These are phyloP conservation scores for Nerophis ophidion DNA, from an alignment of 2,113 vertebrate species.

Conservation along the genomic window DNA sequence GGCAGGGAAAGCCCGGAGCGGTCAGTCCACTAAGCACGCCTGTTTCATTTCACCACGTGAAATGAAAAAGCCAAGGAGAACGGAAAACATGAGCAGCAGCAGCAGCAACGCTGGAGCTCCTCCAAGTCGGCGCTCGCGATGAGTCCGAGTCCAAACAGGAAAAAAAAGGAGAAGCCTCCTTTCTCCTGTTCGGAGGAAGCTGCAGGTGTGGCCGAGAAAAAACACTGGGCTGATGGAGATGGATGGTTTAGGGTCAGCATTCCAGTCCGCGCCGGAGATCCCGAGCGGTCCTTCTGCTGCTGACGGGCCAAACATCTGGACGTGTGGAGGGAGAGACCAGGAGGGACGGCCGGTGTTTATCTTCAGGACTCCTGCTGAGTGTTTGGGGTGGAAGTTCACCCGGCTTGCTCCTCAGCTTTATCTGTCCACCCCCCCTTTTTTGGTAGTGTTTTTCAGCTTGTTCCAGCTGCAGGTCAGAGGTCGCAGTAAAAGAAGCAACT, in stretches of 20 bases:
- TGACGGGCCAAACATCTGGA: constrained; percentile 57
- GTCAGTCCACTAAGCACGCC: constrained; percentile 14
- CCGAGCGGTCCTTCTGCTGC: constrained; percentile 26
- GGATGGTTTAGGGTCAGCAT: constrained; percentile 65
- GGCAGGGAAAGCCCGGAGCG: constrained; percentile 32
- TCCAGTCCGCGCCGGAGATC: constrained; percentile 64
- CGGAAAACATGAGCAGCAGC: constrained; percentile 39
- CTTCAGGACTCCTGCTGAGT: constrained; percentile 41
- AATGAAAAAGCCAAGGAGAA: constrained; percentile 15
- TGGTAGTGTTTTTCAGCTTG: constrained; percentile 20
- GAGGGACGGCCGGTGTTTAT: constrained; percentile 40
- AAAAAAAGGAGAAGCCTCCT: constrained; percentile 5
- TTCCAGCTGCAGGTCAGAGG: constrained; percentile 30
- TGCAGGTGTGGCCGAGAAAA: constrained; percentile 73
- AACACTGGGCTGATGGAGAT: constrained; percentile 70
- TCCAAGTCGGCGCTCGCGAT: constrained; percentile 60
- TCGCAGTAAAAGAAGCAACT: constrained; percentile 17
- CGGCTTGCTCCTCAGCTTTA: constrained; percentile 35
- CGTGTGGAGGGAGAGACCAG: constrained; percentile 17
- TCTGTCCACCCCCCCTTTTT: constrained; percentile 30
- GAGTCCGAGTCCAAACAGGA: constrained; percentile 29
- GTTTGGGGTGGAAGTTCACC: constrained; percentile 45
- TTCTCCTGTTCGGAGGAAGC: constrained; percentile 53
- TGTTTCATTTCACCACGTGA: constrained; percentile 20
- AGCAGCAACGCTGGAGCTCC: constrained; percentile 54